Evolutionary conservation across 2,113 vertebrate species (phyloP).

Genomic region (Indri indri): DNA sequence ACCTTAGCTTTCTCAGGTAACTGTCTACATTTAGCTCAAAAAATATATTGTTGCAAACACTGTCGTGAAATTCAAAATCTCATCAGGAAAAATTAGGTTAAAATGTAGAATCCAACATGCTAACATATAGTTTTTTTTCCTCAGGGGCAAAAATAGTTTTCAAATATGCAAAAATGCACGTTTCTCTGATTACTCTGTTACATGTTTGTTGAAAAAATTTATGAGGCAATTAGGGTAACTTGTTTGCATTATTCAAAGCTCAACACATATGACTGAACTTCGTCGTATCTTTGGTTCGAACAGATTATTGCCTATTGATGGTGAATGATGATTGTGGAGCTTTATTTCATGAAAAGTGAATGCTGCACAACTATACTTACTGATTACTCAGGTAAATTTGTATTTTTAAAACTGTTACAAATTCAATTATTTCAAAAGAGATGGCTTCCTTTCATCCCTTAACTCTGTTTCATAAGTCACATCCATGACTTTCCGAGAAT

Average conservation of each 20-base stretch:
- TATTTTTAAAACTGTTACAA: background rate
- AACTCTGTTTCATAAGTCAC: conserved; percentile 15
- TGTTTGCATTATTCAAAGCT: conserved; percentile 47
- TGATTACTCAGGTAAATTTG: conserved; percentile 23
- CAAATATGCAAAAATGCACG: conserved; percentile 1
- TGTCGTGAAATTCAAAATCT: background rate
- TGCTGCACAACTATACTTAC: background rate
- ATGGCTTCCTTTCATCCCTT: background rate
- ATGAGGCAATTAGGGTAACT: conserved; percentile 53
- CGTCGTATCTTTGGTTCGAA: conserved; percentile 17
- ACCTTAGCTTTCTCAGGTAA: background rate
- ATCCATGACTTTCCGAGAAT: conserved; percentile 7
- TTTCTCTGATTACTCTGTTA: conserved; percentile 27
- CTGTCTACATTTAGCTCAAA: background rate
- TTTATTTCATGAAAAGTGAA: background rate
- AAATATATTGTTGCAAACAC: background rate
- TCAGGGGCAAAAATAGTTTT: background rate
- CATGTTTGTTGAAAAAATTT: conserved; percentile 27
- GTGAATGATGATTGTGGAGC: background rate
- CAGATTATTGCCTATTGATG: conserved; percentile 33
- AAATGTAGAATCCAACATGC: background rate
- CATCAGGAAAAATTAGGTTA: background rate
- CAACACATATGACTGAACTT: background rate
- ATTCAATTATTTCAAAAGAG: background rate
- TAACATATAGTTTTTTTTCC: background rate